Conservation (phyloP, 2,113 vertebrate genomes). For the Zingel zingel region DNA sequence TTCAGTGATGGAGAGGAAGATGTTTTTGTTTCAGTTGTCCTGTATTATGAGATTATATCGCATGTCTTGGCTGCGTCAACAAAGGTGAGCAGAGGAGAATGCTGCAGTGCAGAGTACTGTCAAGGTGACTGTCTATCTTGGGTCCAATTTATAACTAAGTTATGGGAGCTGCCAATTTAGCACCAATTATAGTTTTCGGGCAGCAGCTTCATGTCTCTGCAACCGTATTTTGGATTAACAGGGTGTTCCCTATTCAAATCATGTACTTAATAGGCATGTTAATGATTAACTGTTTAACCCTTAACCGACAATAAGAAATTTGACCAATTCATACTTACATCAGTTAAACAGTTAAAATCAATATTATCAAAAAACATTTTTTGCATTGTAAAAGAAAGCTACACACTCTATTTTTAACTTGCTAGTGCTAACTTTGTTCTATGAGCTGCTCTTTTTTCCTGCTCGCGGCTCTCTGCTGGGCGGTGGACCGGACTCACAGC, state of each 20-base stretch:
- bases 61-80: conserved; percentile 27
- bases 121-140: conserved; percentile 54
- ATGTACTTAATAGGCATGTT: neutral
- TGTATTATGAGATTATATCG: conserved; percentile 42
- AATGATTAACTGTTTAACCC: no score
- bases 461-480: no score
- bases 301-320: no score
- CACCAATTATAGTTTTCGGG: neutral
- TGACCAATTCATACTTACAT: no score
- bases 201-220: neutral
- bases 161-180: conserved; percentile 5
- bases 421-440: no score
- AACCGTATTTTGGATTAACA: conserved; percentile 16
- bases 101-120: conserved; percentile 53
- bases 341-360: no score
- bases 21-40: conserved; percentile 41
- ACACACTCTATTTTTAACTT: no score
- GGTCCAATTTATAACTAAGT: conserved; percentile 23
- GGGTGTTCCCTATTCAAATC: neutral
- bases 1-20: conserved; percentile 34
- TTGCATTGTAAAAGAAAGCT: no score
- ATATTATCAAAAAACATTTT: no score
- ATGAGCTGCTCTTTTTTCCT: no score
- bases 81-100: conserved; percentile 39
- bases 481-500: no score